These are phyloP conservation scores for Pogoniulus pusillus DNA, from an alignment of 2,797 vertebrate species.

Conservation along the genomic window DNA sequence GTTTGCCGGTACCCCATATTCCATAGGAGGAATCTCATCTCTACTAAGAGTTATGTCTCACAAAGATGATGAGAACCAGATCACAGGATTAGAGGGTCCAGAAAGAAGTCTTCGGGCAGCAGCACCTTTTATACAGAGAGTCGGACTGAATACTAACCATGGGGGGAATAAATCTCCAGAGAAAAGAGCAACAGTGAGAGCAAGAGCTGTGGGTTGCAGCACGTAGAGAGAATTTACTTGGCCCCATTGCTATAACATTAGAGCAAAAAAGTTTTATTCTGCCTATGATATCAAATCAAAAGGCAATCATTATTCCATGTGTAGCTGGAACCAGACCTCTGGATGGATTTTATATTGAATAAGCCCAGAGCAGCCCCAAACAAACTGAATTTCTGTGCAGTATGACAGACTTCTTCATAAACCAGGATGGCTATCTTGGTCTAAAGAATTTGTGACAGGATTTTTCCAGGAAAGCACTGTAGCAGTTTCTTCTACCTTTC, in stretches of 20 bases:
- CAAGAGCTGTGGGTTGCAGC: not conserved
- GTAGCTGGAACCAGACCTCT: not conserved
- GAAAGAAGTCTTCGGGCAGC: not conserved
- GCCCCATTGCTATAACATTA: not conserved
- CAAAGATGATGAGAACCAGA: not conserved
- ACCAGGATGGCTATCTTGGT: not conserved
- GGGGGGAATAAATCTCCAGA: not conserved
- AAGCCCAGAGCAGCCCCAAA: not conserved
- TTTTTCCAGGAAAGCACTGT: not conserved
- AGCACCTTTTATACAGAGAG: not conserved
- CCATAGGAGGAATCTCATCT: not conserved
- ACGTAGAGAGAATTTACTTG: not conserved
- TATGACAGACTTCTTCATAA: not conserved
- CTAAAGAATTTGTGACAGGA: not conserved
- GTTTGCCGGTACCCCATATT: not conserved
- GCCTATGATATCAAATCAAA: not conserved
- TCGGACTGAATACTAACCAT: not conserved
- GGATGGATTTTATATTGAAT: not conserved
- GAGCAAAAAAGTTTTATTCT: not conserved
- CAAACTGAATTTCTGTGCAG: conserved; percentile 6
- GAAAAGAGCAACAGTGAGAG: not conserved
- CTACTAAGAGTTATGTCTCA: not conserved
- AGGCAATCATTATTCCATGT: not conserved
- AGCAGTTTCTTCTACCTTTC: not conserved
- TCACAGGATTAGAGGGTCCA: not conserved